Evolutionary conservation across 2,113 vertebrate species (phyloP).

Genomic region (Erythrolamprus reginae): DNA sequence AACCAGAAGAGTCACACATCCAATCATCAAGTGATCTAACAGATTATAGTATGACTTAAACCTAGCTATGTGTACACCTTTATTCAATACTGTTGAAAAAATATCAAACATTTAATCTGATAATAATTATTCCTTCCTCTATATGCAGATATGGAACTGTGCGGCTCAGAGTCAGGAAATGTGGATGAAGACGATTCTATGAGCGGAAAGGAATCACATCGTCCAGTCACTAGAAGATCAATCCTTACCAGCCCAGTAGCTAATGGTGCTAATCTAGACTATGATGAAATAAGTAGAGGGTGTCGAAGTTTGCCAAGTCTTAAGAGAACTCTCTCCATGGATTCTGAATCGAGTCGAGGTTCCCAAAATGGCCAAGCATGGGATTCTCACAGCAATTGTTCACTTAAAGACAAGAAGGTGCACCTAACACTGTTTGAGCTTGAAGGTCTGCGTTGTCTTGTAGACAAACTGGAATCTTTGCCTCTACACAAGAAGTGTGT

Average conservation of each 20-base stretch:
- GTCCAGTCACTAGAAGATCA: conserved; percentile 62
- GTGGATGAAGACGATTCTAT: conserved; percentile 61
- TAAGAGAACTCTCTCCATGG: conserved; percentile 70
- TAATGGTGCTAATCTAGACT: conserved; percentile 72
- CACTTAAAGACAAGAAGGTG: conserved; percentile 67
- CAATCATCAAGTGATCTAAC: background rate
- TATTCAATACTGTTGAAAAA: background rate
- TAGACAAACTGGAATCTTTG: conserved; percentile 90
- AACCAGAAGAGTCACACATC: background rate
- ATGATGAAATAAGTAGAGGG: conserved; percentile 67
- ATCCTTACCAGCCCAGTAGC: conserved; percentile 72
- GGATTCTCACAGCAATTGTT: conserved; percentile 62
- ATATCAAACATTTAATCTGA: background rate
- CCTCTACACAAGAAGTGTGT: conserved; percentile 92
- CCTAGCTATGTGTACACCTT: background rate
- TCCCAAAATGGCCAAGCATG: conserved; percentile 74
- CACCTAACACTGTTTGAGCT: conserved; percentile 89
- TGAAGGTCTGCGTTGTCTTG: conserved; percentile 88
- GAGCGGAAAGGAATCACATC: conserved; percentile 62
- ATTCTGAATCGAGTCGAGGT: conserved; percentile 68
- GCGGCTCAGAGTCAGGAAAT: conserved; percentile 65
- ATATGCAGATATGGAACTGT: conserved; percentile 72
- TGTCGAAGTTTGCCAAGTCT: conserved; percentile 64
- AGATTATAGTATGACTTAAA: background rate
- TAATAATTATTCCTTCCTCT: background rate